Base-by-base conservation (phyloP, 2,888 invertebrate species). In the Drosophila niveifrons region DNA sequence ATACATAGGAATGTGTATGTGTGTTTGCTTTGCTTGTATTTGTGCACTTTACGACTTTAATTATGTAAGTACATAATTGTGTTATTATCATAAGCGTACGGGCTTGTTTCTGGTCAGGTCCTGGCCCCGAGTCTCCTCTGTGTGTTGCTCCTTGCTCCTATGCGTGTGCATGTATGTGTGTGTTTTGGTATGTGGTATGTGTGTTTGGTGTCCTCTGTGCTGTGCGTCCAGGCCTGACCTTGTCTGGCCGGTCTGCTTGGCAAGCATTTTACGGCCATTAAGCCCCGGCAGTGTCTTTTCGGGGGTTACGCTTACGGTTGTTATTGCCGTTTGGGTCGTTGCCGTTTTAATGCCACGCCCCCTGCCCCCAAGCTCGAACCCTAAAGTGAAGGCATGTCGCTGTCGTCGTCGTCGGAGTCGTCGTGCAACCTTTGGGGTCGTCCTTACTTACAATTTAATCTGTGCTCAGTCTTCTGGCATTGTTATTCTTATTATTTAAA, bases 31-130 rank as follows among this genome's bases (percentile, higher is more conserved):
- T 53, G 61, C 47, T 62, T 75, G 72, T 82, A 56, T 70, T 68
- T 82, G 80, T 68, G 70, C 79, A 86, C 81, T 86, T 83, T 83
- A 86, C 82, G 84, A 84, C 83, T 87, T 86, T 86, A 83, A 83
- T 87, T 87, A 83, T 78, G 82, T 86, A 80, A 83, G 87, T 80
- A 84, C 87, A 83, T 84, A 87, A 84, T 84, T 84, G 82, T 83
- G 85, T 87, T 87, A 87, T 83, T 84, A 87, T 83, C 83, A 82
- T 82, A 84, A 83, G 83, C 87, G 68, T 62, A 67, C 48, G 66
- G 70, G 64, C 70, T 23, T n/a, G 36, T n/a, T 66, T 47, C 48
- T 56, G 47, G 53, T 69, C 55, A 53, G 63, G 64, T 50, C 36
- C 61, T 47, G 46, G 39, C 15, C 36, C 36, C 39, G 36, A 6